Conservation (phyloP, 92 coral and sea anemone species). For the Palythoa caribaeorum region DNA sequence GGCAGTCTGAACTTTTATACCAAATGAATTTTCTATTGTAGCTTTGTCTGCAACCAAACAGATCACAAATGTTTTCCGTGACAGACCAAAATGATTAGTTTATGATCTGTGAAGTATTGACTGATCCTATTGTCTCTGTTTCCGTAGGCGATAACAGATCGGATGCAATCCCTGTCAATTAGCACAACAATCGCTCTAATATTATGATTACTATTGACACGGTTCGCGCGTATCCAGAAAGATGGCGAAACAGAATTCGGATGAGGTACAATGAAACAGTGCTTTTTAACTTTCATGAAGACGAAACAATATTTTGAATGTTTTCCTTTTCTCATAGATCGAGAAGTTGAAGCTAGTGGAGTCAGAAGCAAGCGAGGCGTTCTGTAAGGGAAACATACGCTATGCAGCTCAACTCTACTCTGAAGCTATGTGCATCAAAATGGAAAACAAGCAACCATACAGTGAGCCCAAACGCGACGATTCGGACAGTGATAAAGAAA, state of each 20-base stretch:
- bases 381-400: conserved; percentile 41
- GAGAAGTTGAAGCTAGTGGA: conserved; percentile 27
- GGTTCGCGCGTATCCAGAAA: not conserved
- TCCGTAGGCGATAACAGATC: conserved; percentile 48
- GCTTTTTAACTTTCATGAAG: not conserved
- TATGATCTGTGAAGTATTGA: conserved; percentile 38
- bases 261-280: not conserved
- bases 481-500: conserved; percentile 16
- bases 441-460: not conserved
- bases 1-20: not conserved
- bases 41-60: not conserved
- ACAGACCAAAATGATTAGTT: conserved; percentile 22
- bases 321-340: not conserved
- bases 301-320: not conserved
- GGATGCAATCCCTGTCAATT: conserved; percentile 27
- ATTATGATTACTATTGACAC: conserved; percentile 25
- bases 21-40: not conserved
- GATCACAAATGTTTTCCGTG: not conserved
- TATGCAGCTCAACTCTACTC: conserved; percentile 40
- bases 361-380: conserved; percentile 39
- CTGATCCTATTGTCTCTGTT: conserved; percentile 17
- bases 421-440: conserved; percentile 26
- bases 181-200: conserved; percentile 35
- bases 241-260: conserved; percentile 30
- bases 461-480: not conserved